Evolutionary conservation across 2,888 invertebrate species (phyloP).

Genomic region (Cerastis leucographa): DNA sequence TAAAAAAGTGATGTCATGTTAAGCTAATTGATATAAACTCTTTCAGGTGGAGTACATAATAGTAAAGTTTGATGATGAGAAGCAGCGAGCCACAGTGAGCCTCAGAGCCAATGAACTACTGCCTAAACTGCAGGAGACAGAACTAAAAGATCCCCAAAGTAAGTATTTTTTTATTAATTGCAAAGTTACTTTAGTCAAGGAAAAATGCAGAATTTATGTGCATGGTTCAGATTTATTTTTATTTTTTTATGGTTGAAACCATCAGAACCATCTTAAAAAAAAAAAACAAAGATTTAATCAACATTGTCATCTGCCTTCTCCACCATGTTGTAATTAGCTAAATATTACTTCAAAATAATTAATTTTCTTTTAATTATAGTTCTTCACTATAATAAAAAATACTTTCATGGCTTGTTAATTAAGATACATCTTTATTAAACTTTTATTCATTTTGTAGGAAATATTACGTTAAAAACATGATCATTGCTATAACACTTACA

Average conservation of each 20-base stretch:
- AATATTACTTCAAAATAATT: background rate
- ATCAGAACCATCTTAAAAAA: background rate
- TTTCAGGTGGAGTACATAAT: constrained; percentile 97
- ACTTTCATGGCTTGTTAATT: no score
- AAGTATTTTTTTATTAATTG: constrained; percentile 73
- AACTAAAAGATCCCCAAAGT: constrained; percentile 94
- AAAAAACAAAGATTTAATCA: background rate
- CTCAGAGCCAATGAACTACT: constrained; percentile 96
- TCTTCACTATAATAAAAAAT: background rate
- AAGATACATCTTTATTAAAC: background rate
- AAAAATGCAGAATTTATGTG: background rate
- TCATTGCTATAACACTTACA: background rate
- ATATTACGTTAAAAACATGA: background rate
- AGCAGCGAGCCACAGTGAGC: constrained; percentile 95
- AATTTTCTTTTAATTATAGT: no score
- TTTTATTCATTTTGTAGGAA: background rate
- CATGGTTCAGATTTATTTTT: background rate
- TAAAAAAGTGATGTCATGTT: background rate
- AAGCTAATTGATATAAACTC: constrained; percentile 1
- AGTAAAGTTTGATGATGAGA: constrained; percentile 97
- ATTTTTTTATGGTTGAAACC: background rate
- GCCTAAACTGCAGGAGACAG: constrained; percentile 95
- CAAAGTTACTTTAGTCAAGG: background rate
- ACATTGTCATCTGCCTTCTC: background rate
- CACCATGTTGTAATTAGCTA: background rate